phyloP scores from a whole-genome alignment of 2,888 invertebrate genomes.

The Fissipunctia ypsillon region DNA sequence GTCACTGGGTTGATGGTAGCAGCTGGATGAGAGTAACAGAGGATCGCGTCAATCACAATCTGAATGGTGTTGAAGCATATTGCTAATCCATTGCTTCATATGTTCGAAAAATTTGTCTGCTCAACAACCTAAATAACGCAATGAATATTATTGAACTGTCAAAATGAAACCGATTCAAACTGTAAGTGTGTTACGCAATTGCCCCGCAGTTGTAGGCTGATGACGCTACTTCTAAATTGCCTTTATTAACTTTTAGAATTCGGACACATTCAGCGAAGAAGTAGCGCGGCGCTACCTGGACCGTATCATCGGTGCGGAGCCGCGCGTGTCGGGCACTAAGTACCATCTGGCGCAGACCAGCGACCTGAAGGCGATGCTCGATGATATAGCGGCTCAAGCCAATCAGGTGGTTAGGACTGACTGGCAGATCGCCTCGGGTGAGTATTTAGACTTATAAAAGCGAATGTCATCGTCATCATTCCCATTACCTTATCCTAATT shows the following conservation, averaged over 20 bases:
- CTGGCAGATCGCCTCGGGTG: conserved; percentile 83
- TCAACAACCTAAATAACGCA: no score
- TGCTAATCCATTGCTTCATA: no score
- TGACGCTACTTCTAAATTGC: background rate
- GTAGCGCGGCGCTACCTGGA: conserved; percentile 75
- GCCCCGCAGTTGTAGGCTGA: background rate
- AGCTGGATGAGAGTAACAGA: background rate
- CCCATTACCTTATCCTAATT: no score
- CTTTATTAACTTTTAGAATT: conserved; percentile 65
- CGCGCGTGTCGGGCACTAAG: conserved; percentile 80
- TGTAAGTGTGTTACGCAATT: no score
- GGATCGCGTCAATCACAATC: no score
- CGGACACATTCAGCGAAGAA: conserved; percentile 81
- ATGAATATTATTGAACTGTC: no score
- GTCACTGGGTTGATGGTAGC: background rate
- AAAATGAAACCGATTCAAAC: no score
- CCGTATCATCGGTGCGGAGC: conserved; percentile 77
- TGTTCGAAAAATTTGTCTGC: no score
- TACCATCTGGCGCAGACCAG: conserved; percentile 80
- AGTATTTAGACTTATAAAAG: conserved; percentile 34
- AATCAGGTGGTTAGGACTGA: conserved; percentile 75
- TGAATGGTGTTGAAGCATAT: no score
- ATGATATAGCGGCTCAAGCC: conserved; percentile 72
- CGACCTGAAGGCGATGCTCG: conserved; percentile 78
- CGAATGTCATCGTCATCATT: no score